Evolutionary conservation across 2,888 invertebrate genomes (phyloP), one percentile per base, ranked within the genome.

Genomic region (Tenthredo amoena): DNA sequence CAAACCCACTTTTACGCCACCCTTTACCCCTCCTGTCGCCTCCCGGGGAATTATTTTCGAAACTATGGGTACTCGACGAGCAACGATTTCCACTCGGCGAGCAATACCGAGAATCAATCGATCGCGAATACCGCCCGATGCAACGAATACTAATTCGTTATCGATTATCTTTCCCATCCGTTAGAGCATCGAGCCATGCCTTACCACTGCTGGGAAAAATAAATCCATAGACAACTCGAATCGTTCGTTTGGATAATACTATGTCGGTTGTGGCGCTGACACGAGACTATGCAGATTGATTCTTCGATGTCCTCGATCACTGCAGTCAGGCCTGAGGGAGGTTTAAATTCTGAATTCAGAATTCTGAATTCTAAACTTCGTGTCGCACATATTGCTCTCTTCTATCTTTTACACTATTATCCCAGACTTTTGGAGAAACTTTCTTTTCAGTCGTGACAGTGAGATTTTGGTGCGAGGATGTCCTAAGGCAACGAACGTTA

Each of bases 51-150:
- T 81, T 81, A 81, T 81, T 81, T 81, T 81, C 58, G 81, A 81
- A 81, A 81, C 81, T 81, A 81, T 81, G 58, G 81, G 81, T 81
- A 81, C 58, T 50, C 81, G 81, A 81, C 83, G 65, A 68, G 83
- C 83, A 65, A 71, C 71, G 83, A 83, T 83, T 83, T 71, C 83
- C 83, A 83, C 83, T 83, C 83, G 83, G 83, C 65, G 31, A 83
- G 83, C 68, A 71, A 68, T 83, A 62, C 83, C 71, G 83, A 68
- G 83, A 83, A 83, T 83, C 83, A 83, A 83, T 83, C 83, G 68
- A 83, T 83, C 83, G 83, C 81, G 15, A 68, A 43, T 81, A 21
- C 40, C 58, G 7, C 37, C 40, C 83, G 43, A 68, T 71, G 83
- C 83, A 71, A 71, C 68, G 83, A 65, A 83, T 71, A 83, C 83